Percentiles rank a stretch among this genome's conserved stretches.
These are phyloP conservation scores for Drosophila truncata DNA, from an alignment of 1,140 invertebrate genomes.

Conservation along the genomic window DNA sequence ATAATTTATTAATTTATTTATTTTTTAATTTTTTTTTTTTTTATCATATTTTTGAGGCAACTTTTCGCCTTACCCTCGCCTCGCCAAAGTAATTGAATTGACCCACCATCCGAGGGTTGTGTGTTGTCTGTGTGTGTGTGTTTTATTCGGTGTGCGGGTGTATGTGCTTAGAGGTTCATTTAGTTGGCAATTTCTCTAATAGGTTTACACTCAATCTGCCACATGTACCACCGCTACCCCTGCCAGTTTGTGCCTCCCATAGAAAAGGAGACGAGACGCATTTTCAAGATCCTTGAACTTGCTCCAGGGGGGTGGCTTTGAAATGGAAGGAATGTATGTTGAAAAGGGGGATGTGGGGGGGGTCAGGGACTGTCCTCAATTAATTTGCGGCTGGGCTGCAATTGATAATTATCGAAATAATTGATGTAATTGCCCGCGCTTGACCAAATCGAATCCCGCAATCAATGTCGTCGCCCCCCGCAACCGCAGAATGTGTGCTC, in stretches of 20 bases:
- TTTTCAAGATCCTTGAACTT: slow-evolving; percentile 12
- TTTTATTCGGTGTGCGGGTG: slow-evolving; percentile 15
- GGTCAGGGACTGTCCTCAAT: slow-evolving; percentile 1
- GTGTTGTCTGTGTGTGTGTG: slow-evolving; percentile 12
- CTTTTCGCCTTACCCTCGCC: slow-evolving; percentile 14
- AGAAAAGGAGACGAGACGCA: slow-evolving; percentile 18
- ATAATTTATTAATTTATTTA: not conserved
- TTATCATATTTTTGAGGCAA: not conserved
- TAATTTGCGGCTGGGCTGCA: slow-evolving; percentile 40
- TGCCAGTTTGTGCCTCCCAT: not conserved
- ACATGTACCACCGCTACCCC: slow-evolving; percentile 7
- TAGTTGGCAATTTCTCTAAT: slow-evolving; percentile 81
- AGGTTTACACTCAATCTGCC: slow-evolving; percentile 79
- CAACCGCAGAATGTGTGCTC: slow-evolving; percentile 29
- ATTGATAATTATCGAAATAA: slow-evolving; percentile 55
- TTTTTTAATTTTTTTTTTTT: not conserved
- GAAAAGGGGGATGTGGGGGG: too few species aligned
- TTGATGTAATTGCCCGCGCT: slow-evolving; percentile 52
- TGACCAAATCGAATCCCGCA: slow-evolving; percentile 50
- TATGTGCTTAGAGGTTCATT: slow-evolving; percentile 62
- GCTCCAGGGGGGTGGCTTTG: not conserved
- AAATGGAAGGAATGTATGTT: not conserved
- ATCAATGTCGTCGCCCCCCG: slow-evolving; percentile 27
- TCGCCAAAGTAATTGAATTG: slow-evolving; percentile 68
- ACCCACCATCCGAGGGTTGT: slow-evolving; percentile 47